Conservation (phyloP, 2,888 invertebrate genomes). For the Flexamia atlantica region DNA sequence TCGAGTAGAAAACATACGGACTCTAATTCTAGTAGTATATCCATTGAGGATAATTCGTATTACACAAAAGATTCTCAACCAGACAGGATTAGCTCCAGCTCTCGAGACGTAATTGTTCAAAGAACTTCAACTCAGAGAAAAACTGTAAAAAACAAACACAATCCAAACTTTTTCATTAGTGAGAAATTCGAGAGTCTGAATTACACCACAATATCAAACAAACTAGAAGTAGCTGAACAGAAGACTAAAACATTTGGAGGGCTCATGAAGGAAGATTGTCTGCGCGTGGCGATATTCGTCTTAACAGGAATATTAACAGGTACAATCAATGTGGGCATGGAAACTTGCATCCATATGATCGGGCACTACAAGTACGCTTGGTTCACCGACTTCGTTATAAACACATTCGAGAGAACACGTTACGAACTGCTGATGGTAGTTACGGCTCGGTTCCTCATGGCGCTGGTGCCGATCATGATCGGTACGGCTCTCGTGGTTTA, state of each 20-base stretch:
- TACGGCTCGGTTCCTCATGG: neutral
- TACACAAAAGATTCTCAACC: neutral
- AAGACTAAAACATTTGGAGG: conserved; percentile 1
- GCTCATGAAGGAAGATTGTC: neutral
- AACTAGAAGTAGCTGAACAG: neutral
- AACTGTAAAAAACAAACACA: neutral
- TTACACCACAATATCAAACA: neutral
- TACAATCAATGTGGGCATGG: neutral
- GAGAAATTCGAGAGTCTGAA: conserved; percentile 11
- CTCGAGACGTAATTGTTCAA: neutral
- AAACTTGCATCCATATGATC: neutral
- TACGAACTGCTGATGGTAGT: neutral
- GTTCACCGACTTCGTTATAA: neutral
- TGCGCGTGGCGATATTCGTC: neutral
- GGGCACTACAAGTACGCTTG: conserved; percentile 2
- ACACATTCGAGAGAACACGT: neutral
- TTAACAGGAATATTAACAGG: conserved; percentile 1
- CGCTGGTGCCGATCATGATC: conserved; percentile 5
- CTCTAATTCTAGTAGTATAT: no score
- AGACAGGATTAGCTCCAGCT: neutral
- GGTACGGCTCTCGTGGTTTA: conserved; percentile 24
- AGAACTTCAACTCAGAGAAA: neutral
- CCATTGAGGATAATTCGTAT: neutral
- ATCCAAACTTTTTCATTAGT: neutral
- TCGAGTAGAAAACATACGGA: no score